Evolutionary conservation across 2,888 invertebrate species (phyloP), one percentile per base, ranked within the genome.

Genomic region (Aporophyla lueneburgensis): DNA sequence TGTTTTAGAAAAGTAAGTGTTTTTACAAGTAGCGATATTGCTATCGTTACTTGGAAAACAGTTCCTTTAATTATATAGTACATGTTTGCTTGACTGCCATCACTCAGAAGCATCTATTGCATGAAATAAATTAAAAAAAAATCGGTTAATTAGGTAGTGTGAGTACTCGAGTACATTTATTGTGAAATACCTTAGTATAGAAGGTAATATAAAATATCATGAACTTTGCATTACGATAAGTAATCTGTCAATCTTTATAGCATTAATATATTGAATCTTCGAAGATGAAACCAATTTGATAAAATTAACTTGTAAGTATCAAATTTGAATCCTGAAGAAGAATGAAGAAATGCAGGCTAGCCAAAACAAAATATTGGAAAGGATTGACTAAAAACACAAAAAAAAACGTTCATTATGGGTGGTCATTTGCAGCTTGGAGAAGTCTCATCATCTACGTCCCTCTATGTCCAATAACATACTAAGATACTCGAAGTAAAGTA

Each of bases 221-320:
- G 59, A 59, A 74, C n/a, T 74, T 61, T 5, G 27, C 59, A 33
- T 2, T 74, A 53, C n/a, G 67, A 76, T 66, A 76, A 66, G 61
- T 24, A 54, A 78, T 78, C 68, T 6, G 53, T 66, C 53, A 76
- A 67, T 67, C 19, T 61, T 54, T 65, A 33, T 59, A 59, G 24
- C 59, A n/a, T 46, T 67, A 19, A 40, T 65, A 10, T 43, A 24
- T 40, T 75, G 19, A 59, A 66, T 76, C 9, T 74, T 74, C 14
- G 49, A 67, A 76, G 49, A 67, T 61, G 33, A 33, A 67, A 65
- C 2, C n/a, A 49, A 51, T 40, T 40, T 53, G 46, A 49, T 68
- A 53, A 43, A 9, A 16, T 43, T 24, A 2, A 1, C n/a, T 43
- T 24, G n/a, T 12, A 1, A 46, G 43, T 66, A 54, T 46, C 27